phyloP scores from a whole-genome alignment of 2,797 vertebrate species.

The Catostomus latipinnis region DNA sequence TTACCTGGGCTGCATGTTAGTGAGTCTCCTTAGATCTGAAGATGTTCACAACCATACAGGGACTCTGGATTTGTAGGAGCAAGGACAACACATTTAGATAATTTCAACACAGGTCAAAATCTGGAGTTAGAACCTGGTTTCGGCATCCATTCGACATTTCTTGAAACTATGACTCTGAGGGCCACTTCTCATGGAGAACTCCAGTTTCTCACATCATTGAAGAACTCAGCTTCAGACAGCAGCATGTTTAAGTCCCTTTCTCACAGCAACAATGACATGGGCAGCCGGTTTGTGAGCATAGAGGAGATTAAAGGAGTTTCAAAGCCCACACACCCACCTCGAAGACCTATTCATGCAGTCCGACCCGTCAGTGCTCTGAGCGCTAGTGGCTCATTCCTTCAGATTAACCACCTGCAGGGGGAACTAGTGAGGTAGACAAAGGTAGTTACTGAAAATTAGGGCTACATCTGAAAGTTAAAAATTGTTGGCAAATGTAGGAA shows the following conservation, averaged over 20 bases:
- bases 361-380: conserved; percentile 72
- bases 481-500: no score
- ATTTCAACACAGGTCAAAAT: background rate
- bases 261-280: conserved; percentile 71
- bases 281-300: conserved; percentile 51
- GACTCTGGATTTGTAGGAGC: conserved; percentile 23
- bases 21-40: conserved; percentile 16
- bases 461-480: no score
- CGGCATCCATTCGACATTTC: background rate
- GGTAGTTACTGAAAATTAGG: conserved; percentile 59
- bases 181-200: conserved; percentile 77
- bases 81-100: conserved; percentile 26
- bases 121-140: conserved; percentile 1
- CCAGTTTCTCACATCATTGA: conserved; percentile 61
- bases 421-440: conserved; percentile 80
- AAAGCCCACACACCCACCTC: conserved; percentile 32
- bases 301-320: conserved; percentile 68
- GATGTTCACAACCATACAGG: background rate
- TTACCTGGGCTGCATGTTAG: conserved; percentile 37
- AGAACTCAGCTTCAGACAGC: conserved; percentile 60
- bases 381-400: conserved; percentile 68
- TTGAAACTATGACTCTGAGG: conserved; percentile 71
- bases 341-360: conserved; percentile 71
- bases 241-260: conserved; percentile 70
- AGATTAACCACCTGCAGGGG: conserved; percentile 80